Evolutionary conservation across 2,888 invertebrate species (phyloP).

Genomic region (Camponotus fellah): DNA sequence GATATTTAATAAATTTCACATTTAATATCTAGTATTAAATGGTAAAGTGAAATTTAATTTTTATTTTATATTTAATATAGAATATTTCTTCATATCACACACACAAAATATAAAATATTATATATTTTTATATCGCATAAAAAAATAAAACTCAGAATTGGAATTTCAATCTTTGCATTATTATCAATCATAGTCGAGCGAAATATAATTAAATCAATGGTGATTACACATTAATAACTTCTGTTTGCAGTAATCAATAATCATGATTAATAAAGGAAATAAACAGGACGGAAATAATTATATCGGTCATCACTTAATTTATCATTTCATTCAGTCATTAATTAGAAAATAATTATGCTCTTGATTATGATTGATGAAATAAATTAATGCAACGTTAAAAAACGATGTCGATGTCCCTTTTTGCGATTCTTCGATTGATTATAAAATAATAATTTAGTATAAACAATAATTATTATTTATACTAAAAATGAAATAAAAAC

Average conservation of each 20-base stretch:
- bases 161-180: not conserved
- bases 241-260: not conserved
- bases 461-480: conserved; percentile 19
- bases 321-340: not conserved
- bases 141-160: not conserved
- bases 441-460: conserved; percentile 1
- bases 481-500: not conserved
- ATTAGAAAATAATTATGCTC: conserved; percentile 24
- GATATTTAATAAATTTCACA: not conserved
- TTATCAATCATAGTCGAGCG: not conserved
- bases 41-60: not conserved
- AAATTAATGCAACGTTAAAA: conserved; percentile 19
- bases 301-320: conserved; percentile 23
- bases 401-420: conserved; percentile 1
- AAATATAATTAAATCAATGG: not conserved
- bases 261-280: conserved; percentile 8
- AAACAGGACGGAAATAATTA: conserved; percentile 15
- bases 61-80: not conserved
- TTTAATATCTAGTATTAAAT: not conserved
- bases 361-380: conserved; percentile 38
- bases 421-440: not conserved
- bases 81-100: not conserved
- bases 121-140: not conserved
- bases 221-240: not conserved
- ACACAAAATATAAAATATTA: not conserved